phyloP scores from a whole-genome alignment of 2,888 invertebrate genomes.

The Leptogaster cylindrica region DNA sequence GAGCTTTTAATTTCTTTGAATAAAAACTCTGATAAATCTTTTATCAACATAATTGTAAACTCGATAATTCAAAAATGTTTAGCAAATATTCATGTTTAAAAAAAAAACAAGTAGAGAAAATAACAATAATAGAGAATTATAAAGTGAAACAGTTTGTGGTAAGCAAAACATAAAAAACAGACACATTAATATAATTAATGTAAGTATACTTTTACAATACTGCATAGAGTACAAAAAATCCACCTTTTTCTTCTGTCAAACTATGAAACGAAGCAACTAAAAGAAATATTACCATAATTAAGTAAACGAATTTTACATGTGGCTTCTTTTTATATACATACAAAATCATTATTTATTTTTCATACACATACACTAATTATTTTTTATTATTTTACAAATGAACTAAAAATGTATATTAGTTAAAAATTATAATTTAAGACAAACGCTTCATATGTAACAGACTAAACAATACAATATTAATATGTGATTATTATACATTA shows the following conservation, averaged over 20 bases:
- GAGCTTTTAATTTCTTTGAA: too few relatives aligned
- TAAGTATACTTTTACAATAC: conserved; percentile 33
- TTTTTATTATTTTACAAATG: conserved; percentile 11
- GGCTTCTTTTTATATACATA: conserved; percentile 27
- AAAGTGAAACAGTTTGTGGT: background rate
- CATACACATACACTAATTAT: conserved; percentile 6
- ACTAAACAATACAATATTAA: conserved; percentile 37
- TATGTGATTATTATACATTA: conserved; percentile 31
- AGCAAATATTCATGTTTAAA: conserved; percentile 24
- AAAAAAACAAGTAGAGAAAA: conserved; percentile 8
- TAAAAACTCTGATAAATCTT: background rate
- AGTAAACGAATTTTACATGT: conserved; percentile 40
- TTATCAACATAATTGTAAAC: conserved; percentile 1
- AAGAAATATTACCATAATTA: conserved; percentile 13
- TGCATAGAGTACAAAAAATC: conserved; percentile 43
- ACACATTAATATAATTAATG: conserved; percentile 15
- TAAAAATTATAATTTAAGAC: background rate
- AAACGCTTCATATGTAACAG: conserved; percentile 22
- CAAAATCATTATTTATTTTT: background rate
- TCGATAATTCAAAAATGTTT: conserved; percentile 19
- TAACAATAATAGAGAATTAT: background rate
- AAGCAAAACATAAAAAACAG: conserved; percentile 5
- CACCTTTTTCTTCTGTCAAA: conserved; percentile 41
- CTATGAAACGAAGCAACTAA: conserved; percentile 13
- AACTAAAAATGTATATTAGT: background rate